Evolutionary conservation across 2,113 vertebrate species (phyloP).

Genomic region (Ctenomys sociabilis): DNA sequence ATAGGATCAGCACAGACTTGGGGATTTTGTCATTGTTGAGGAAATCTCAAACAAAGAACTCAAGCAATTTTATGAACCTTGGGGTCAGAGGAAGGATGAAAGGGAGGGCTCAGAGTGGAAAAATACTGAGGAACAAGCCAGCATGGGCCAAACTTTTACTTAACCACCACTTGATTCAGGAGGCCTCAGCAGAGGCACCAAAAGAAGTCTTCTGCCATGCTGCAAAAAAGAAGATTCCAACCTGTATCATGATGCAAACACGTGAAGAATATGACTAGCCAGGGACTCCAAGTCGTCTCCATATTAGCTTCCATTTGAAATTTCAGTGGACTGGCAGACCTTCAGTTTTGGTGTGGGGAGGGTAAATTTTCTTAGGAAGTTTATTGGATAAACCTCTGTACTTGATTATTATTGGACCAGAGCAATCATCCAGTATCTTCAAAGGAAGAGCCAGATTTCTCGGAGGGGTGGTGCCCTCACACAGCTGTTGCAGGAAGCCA

Average conservation of each 20-base stretch:
- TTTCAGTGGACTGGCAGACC: not conserved
- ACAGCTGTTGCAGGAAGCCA: not conserved
- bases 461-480: not conserved
- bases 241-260: not conserved
- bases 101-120: not conserved
- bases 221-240: not conserved
- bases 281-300: not conserved
- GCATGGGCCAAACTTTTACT: not conserved
- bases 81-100: not conserved
- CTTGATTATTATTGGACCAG: not conserved
- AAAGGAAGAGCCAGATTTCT: not conserved
- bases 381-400: not conserved
- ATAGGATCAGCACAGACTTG: not conserved
- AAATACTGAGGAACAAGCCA: not conserved
- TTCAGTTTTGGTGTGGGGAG: not conserved
- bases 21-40: not conserved
- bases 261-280: not conserved
- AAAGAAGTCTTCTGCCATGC: not conserved
- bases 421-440: not conserved
- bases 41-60: not conserved
- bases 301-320: not conserved
- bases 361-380: not conserved
- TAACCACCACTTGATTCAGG: not conserved
- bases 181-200: conserved; percentile 1
- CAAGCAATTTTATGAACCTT: not conserved